Conservation (phyloP, 2,888 invertebrate genomes). For the Drosophila pseudotalamancana region DNA sequence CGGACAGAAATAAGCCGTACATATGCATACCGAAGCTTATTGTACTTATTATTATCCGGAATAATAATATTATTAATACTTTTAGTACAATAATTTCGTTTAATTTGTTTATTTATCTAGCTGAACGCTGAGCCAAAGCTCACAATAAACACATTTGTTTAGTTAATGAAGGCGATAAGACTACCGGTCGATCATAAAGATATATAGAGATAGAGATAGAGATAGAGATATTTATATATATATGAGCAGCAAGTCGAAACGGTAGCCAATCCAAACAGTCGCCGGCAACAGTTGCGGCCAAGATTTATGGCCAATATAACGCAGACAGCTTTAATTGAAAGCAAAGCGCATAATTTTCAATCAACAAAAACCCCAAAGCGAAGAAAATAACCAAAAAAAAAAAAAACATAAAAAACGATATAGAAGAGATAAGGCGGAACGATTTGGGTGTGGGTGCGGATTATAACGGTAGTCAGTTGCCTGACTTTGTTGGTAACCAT, state of each 20-base stretch:
- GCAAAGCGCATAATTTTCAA: slow-evolving; percentile 76
- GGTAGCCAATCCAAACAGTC: slow-evolving; percentile 63
- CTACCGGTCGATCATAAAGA: slow-evolving; percentile 72
- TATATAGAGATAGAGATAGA: slow-evolving; percentile 70
- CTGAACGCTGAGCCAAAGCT: slow-evolving; percentile 31
- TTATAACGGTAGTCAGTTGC: slow-evolving; percentile 58
- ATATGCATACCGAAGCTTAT: background rate
- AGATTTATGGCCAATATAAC: slow-evolving; percentile 66
- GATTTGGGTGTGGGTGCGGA: slow-evolving; percentile 20
- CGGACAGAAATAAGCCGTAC: slow-evolving; percentile 1
- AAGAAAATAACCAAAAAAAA: slow-evolving; percentile 19
- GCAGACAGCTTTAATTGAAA: slow-evolving; percentile 72
- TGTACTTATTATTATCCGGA: slow-evolving; percentile 38
- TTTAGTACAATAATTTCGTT: slow-evolving; percentile 72
- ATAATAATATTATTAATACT: slow-evolving; percentile 63
- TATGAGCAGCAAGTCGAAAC: background rate
- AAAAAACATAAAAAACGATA: background rate
- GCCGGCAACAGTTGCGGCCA: slow-evolving; percentile 37
- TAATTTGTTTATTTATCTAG: slow-evolving; percentile 76
- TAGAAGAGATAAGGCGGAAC: slow-evolving; percentile 29
- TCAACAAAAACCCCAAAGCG: slow-evolving; percentile 60
- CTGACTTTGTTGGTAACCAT: slow-evolving; percentile 55
- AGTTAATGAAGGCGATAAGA: slow-evolving; percentile 75
- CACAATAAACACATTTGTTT: slow-evolving; percentile 74
- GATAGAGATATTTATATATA: slow-evolving; percentile 2